A percentile compares a stretch with the other conserved stretches of the same genome.
Evolutionary conservation across 2,113 vertebrate species (phyloP).

Genomic region (Cyanistes caeruleus): DNA sequence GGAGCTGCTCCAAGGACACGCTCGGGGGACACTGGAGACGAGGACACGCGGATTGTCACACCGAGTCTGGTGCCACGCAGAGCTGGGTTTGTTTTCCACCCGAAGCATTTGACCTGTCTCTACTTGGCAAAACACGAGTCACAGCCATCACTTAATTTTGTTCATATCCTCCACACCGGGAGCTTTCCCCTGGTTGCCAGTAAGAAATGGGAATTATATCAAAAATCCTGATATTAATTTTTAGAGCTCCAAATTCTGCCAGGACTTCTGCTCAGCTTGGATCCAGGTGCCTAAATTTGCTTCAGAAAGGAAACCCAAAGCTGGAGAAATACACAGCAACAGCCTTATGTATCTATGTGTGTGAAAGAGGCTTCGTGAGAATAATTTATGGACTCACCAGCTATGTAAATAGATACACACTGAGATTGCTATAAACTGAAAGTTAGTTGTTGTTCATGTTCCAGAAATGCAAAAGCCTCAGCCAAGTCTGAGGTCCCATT

Average conservation of each 20-base stretch:
- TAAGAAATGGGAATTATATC: background rate
- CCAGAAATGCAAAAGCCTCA: background rate
- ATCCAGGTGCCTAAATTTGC: background rate
- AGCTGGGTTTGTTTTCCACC: background rate
- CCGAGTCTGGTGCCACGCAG: background rate
- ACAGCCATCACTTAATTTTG: background rate
- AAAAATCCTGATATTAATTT: background rate
- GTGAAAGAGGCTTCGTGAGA: background rate
- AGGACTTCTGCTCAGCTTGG: background rate
- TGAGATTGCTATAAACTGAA: background rate
- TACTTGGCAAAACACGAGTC: background rate
- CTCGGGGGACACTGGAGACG: background rate
- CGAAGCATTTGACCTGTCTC: background rate
- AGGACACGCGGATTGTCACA: background rate
- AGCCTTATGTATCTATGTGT: background rate
- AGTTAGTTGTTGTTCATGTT: background rate
- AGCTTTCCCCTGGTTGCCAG: background rate
- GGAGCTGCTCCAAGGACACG: background rate
- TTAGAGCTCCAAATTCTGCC: background rate
- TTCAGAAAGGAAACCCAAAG: background rate
- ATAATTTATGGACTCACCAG: background rate
- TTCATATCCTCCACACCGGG: background rate
- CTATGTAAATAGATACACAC: conserved; percentile 50
- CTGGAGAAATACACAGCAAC: background rate
- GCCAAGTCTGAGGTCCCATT: background rate